Base-by-base conservation (phyloP, 2,797 vertebrate genomes). In the Dipus sagitta region DNA sequence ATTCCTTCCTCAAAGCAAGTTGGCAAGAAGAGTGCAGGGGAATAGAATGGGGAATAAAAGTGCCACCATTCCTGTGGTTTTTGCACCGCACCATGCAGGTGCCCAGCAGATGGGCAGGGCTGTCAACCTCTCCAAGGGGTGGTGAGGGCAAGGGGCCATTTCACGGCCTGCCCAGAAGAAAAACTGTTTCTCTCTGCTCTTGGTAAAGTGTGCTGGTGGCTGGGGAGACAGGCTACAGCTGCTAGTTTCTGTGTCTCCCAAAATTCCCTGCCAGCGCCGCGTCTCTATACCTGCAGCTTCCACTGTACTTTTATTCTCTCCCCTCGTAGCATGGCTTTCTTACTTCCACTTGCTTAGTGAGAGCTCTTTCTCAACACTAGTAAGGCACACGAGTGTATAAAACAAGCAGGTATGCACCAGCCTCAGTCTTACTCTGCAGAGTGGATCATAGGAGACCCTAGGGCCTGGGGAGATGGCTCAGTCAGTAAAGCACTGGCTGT, bases 251-350 rank as follows among this genome's bases (percentile, higher is more conserved):
- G 0, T 0, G 2, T 52, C 78, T 23, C 67, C 28, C 1, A 4
- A 12, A 14, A 10, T n/a, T 3, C 6, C 34, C 52, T 11, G 8
- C 1, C 0, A 18, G 2, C 13, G 23, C 38, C 72, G 32, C 1
- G 3, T 17, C 4, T 13, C 47, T 12, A 11, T 5, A 1, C 70
- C 71, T 76, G 72, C 10, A 2, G 6, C 62, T 32, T 68, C 30
- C 54, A 58, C 17, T 1, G 3, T 0, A 6, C n/a, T 1, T 70
- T 15, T 17, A 13, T 4, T 23, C 3, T 23, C n/a, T 38, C 52
- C 5, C 8, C 18, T 2, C 0, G 21, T 0, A 15, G 10, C 3
- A 0, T 12, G 3, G 14, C 15, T 15, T 14, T 4, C 60, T 34
- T 74, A 1, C 15, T 21, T 77, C 42, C 15, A 1, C 15, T 26